Percentiles rank a stretch among this genome's conserved stretches.
These are phyloP conservation scores for Porites divaricata DNA, from an alignment of 92 coral and sea anemone genomes.

Conservation along the genomic window DNA sequence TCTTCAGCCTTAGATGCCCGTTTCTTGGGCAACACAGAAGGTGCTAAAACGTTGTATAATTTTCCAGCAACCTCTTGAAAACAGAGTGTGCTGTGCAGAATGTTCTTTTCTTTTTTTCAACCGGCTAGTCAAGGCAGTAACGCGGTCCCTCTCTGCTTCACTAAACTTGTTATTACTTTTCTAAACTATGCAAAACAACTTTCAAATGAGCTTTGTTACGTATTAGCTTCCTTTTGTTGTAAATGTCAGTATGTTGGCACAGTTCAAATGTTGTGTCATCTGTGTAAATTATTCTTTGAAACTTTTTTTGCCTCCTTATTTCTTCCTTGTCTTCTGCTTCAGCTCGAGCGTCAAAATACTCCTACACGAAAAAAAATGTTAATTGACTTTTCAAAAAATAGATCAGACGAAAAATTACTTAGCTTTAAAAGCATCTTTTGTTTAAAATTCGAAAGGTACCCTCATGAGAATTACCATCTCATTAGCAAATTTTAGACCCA, in stretches of 20 bases:
- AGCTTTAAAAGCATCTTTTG: neutral
- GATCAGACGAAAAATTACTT: neutral
- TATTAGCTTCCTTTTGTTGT: constrained; percentile 21
- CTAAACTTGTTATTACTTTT: neutral
- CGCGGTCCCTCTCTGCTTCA: constrained; percentile 1
- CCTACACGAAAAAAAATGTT: neutral
- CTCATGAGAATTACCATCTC: constrained; percentile 3
- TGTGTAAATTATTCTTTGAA: constrained; percentile 14
- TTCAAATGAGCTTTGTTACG: constrained; percentile 27
- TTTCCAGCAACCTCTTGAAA: neutral
- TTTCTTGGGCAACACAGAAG: neutral
- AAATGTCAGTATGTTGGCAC: neutral
- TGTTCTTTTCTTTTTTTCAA: neutral
- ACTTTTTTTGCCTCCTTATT: neutral
- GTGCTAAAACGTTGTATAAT: neutral
- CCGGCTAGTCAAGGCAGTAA: neutral
- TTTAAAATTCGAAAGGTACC: neutral
- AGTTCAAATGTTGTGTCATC: neutral
- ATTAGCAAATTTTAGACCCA: neutral
- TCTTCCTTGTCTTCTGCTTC: neutral
- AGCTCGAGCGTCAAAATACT: neutral
- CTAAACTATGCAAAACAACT: constrained; percentile 25
- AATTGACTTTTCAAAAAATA: neutral
- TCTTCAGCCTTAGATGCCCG: neutral
- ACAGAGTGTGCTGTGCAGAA: too few relatives aligned